Evolutionary conservation across 2,113 vertebrate genomes (phyloP), one percentile per base, ranked within the genome.

Genomic region (Scomber colias): DNA sequence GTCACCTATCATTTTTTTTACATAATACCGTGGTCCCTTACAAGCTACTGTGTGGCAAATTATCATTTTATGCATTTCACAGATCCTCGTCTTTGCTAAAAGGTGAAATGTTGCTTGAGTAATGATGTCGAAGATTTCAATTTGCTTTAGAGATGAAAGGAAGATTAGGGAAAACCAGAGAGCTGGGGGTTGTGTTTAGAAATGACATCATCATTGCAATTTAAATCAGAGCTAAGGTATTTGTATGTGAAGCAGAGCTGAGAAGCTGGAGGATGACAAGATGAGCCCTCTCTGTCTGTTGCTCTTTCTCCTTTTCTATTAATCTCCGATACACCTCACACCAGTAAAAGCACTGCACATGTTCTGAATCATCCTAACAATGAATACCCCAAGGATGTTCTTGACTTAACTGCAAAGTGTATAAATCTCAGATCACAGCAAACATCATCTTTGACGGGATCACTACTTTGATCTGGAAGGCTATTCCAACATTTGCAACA

Each of bases 341-440:
- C 61, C 5, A n/a, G 50, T 53, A 17, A 45, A 35, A 65, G 7
- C 15, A 44, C 46, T 0, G 1, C 48, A 44, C 64, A 54, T 79
- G 19, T 19, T 63, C 46, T 69, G 62, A 79, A 77, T 79, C 31
- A 54, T 63, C 21, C n/a, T 15, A 24, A 76, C 67, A 73, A 55
- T 16, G 0, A 56, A 65, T 15, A 21, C 69, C 56, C 35, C 3
- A 19, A 44, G 53, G 68, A 71, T 48, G 30, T 40, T 77, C 40
- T 45, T 64, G 24, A 71, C 50, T 64, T 11, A 77, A 69, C 51
- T 65, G 56, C n/a, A 24, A 44, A 79, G 65, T 45, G 27, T 57
- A 45, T 61, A 81, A 72, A 84, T 69, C 59, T 77, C 21, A 71
- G 63, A 78, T 89, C 82, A 75, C 59, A 74, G 51, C 60, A 13